Conservation (phyloP, 2,113 vertebrate genomes). For the Brachyistius frenatus region DNA sequence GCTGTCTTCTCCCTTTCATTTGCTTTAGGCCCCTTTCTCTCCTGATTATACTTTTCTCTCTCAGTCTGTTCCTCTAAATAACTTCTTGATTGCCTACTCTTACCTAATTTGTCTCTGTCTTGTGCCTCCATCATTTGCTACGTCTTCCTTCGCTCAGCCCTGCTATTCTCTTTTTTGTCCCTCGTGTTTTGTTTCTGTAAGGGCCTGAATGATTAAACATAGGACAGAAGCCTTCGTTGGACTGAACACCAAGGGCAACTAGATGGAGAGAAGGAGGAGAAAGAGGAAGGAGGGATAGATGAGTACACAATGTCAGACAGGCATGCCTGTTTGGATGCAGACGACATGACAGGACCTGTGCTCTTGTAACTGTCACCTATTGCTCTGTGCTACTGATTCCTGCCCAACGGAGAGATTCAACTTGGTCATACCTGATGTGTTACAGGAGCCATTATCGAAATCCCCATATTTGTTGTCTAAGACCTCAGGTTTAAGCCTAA, state of each 20-base stretch:
- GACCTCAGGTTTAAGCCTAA: neutral
- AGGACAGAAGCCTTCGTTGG: constrained; percentile 50
- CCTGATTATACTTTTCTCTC: constrained; percentile 15
- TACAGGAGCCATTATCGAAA: constrained; percentile 11
- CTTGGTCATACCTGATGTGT: neutral
- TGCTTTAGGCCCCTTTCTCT: constrained; percentile 27
- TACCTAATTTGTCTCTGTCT: constrained; percentile 25
- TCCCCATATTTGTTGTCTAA: neutral
- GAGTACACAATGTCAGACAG: constrained; percentile 59
- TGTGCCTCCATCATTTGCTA: constrained; percentile 26
- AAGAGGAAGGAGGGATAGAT: constrained; percentile 18
- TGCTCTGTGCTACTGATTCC: constrained; percentile 54
- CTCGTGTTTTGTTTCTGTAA: constrained; percentile 42
- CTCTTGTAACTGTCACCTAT: constrained; percentile 69
- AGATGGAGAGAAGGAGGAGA: constrained; percentile 8
- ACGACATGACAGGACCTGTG: constrained; percentile 71
- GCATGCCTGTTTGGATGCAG: constrained; percentile 51
- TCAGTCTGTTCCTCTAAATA: constrained; percentile 27
- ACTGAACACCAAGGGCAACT: constrained; percentile 58
- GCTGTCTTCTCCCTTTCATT: neutral
- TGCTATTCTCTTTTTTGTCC: constrained; percentile 18
- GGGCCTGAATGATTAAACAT: constrained; percentile 63
- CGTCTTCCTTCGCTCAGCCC: constrained; percentile 22
- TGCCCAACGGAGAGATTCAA: constrained; percentile 51
- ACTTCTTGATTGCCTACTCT: constrained; percentile 27